phyloP scores from a whole-genome alignment of 2,888 invertebrate species.

The Clusia tigrina region DNA sequence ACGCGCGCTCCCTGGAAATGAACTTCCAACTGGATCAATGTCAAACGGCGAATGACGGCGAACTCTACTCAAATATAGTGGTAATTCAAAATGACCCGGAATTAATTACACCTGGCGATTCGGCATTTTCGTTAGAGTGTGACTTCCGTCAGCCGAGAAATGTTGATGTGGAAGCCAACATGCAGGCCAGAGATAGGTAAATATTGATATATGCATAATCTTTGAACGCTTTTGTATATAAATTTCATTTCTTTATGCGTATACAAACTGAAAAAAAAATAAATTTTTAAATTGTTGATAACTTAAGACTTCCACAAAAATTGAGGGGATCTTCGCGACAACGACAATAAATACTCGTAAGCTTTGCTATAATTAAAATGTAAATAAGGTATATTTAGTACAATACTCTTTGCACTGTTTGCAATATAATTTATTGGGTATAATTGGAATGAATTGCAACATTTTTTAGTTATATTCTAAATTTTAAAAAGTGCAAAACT shows the following conservation, averaged over 20 bases:
- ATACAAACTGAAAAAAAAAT: slow-evolving; percentile 26
- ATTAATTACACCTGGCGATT: slow-evolving; percentile 72
- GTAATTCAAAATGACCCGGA: slow-evolving; percentile 74
- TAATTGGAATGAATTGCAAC: no score
- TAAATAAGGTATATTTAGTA: slow-evolving; percentile 38
- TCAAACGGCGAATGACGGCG: slow-evolving; percentile 67
- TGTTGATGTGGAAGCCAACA: slow-evolving; percentile 67
- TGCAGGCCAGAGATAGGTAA: slow-evolving; percentile 65
- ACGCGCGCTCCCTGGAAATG: slow-evolving; percentile 66
- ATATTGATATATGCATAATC: slow-evolving; percentile 26
- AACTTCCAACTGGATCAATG: slow-evolving; percentile 69
- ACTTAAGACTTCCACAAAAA: slow-evolving; percentile 62
- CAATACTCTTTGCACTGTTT: no score
- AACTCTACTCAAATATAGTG: slow-evolving; percentile 70
- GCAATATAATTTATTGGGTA: neutral
- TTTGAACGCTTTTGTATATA: slow-evolving; percentile 6
- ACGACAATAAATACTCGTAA: slow-evolving; percentile 53
- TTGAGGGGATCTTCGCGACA: slow-evolving; percentile 62
- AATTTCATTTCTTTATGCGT: slow-evolving; percentile 1
- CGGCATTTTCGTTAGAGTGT: slow-evolving; percentile 72
- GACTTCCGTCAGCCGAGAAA: slow-evolving; percentile 69
- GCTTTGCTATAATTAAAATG: slow-evolving; percentile 32
- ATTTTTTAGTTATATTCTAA: no score
- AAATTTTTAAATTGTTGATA: slow-evolving; percentile 18
- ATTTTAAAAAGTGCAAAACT: no score